Conservation (phyloP, 2,797 vertebrate species). For the Petrocephalus sullivani region DNA sequence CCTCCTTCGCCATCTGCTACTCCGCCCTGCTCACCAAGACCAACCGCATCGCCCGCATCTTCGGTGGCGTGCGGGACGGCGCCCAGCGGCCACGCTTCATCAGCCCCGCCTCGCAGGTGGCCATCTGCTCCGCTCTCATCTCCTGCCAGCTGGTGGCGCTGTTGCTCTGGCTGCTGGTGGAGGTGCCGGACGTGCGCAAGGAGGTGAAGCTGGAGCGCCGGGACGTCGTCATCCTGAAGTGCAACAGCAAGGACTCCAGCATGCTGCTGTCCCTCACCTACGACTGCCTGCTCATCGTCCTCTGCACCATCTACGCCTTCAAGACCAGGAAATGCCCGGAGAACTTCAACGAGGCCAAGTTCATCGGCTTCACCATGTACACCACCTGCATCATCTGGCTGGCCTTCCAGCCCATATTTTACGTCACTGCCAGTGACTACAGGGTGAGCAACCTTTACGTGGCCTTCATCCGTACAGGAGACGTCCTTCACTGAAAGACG, state of each 20-base stretch:
- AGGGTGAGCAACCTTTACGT: conserved; percentile 68
- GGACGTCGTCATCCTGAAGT: conserved; percentile 90
- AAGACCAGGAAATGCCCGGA: conserved; percentile 98
- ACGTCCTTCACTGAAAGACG: background rate
- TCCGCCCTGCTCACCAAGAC: conserved; percentile 96
- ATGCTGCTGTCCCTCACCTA: conserved; percentile 95
- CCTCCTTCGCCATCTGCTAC: conserved; percentile 93
- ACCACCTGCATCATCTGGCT: conserved; percentile 99
- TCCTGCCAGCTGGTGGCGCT: conserved; percentile 92
- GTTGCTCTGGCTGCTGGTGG: conserved; percentile 85
- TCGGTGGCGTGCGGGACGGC: conserved; percentile 85
- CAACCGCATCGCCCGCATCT: conserved; percentile 94
- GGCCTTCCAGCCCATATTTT: conserved; percentile 98
- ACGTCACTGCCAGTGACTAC: conserved; percentile 96
- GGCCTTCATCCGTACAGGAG: background rate
- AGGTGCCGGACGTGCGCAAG: conserved; percentile 85
- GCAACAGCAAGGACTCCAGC: conserved; percentile 91
- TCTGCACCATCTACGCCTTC: conserved; percentile 97
- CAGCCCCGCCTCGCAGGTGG: conserved; percentile 91
- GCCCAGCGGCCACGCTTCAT: conserved; percentile 91
- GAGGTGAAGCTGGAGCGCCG: conserved; percentile 85
- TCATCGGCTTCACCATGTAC: conserved; percentile 99
- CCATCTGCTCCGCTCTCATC: conserved; percentile 89
- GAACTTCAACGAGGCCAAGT: conserved; percentile 99
- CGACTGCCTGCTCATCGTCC: conserved; percentile 91